A percentile compares a stretch with the other conserved stretches of the same genome.
Evolutionary conservation across 2,113 vertebrate species (phyloP).

Genomic region (Struthio camelus): DNA sequence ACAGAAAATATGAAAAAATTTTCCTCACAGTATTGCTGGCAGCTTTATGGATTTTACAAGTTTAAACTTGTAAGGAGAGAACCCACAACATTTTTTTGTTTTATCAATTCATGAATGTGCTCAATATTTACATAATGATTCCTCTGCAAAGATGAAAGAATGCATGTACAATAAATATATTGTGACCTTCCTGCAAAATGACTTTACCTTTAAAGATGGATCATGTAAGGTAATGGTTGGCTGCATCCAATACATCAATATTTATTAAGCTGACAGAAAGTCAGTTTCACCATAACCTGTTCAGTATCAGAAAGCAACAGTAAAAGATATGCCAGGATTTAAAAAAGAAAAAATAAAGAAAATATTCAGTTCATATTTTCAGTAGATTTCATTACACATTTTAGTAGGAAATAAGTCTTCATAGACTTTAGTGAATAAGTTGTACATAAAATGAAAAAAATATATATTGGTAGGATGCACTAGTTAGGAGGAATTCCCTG

Average conservation of each 20-base stretch:
- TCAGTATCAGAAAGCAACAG: constrained; percentile 61
- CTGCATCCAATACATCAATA: constrained; percentile 74
- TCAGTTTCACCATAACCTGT: constrained; percentile 68
- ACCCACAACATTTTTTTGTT: background rate
- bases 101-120: constrained; percentile 32
- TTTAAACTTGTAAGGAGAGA: constrained; percentile 16
- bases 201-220: constrained; percentile 70
- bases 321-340: constrained; percentile 21
- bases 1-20: background rate
- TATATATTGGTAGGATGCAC: background rate
- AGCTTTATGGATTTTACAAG: constrained; percentile 24
- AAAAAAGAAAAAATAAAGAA: background rate
- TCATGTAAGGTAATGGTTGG: constrained; percentile 53
- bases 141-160: constrained; percentile 57
- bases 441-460: background rate
- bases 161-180: constrained; percentile 68
- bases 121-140: constrained; percentile 64
- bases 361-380: background rate
- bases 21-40: background rate
- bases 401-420: constrained; percentile 18
- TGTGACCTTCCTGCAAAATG: constrained; percentile 57
- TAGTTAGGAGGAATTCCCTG: background rate
- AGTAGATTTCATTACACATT: constrained; percentile 12
- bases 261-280: constrained; percentile 78
- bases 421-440: constrained; percentile 8